Percentiles rank a stretch among this genome's conserved stretches.
Conservation (phyloP, 2,113 vertebrate genomes). For the Erinaceus europaeus region DNA sequence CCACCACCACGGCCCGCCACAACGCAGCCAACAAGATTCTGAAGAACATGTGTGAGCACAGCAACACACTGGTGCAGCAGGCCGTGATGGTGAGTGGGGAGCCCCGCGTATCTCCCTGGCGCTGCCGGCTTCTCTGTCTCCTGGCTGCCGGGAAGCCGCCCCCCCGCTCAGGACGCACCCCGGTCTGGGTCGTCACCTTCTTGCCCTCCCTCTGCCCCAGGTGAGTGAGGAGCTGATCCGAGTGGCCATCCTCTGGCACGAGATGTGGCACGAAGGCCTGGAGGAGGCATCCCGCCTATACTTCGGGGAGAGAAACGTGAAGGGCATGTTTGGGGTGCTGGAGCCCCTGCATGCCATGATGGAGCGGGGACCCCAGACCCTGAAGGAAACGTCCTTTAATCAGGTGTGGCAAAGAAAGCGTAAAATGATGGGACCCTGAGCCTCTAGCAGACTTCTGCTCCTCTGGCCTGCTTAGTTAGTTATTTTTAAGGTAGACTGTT, state of each 20-base stretch:
- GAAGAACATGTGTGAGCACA: conserved; percentile 99
- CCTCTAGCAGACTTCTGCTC: neutral
- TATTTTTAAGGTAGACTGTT: too few species aligned
- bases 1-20: conserved; percentile 96
- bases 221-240: conserved; percentile 98
- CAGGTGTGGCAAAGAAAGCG: conserved; percentile 83
- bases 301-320: conserved; percentile 97
- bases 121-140: neutral
- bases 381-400: conserved; percentile 99
- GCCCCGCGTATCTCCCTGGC: too few species aligned
- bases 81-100: conserved; percentile 94
- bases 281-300: conserved; percentile 97
- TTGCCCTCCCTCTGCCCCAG: conserved; percentile 73
- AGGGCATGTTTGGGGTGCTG: conserved; percentile 98
- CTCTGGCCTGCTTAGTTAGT: neutral
- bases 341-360: conserved; percentile 99
- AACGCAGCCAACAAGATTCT: conserved; percentile 98
- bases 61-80: conserved; percentile 97
- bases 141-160: conserved; percentile 22
- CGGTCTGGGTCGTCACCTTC: neutral
- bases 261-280: conserved; percentile 99
- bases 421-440: accelerated
- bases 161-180: neutral
- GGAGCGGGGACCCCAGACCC: conserved; percentile 97
- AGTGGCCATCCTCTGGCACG: conserved; percentile 98